Percentiles rank a stretch among this genome's conserved stretches.
Conservation (phyloP, 1,140 invertebrate genomes). For the Drosophila sproati region DNA sequence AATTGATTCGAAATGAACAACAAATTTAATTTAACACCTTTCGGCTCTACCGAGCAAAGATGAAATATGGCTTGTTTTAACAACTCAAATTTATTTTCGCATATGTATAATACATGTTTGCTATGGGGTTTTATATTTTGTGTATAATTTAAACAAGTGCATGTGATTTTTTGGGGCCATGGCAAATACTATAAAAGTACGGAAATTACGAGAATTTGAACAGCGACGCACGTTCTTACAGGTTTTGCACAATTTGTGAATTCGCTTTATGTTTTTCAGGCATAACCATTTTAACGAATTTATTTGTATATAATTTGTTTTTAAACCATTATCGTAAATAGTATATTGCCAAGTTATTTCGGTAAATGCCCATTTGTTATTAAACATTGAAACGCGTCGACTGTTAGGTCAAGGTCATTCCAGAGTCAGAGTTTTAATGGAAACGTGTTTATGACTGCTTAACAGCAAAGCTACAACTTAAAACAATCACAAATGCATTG, state of each 20-base stretch:
- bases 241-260: constrained; percentile 25
- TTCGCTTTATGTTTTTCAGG: constrained; percentile 4
- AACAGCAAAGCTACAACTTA: not conserved
- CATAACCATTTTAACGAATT: constrained; percentile 16
- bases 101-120: constrained; percentile 17
- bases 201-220: constrained; percentile 34
- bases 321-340: constrained; percentile 32
- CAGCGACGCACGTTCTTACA: constrained; percentile 36
- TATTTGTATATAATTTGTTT: constrained; percentile 4
- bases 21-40: too few relatives aligned
- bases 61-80: too few relatives aligned
- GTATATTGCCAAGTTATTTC: constrained; percentile 13
- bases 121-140: constrained; percentile 7
- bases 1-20: too few relatives aligned
- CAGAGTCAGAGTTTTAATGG: constrained; percentile 9
- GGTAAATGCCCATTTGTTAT: constrained; percentile 32
- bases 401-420: constrained; percentile 61
- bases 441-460: constrained; percentile 66
- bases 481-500: not conserved
- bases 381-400: constrained; percentile 17
- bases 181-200: constrained; percentile 47
- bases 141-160: constrained; percentile 44
- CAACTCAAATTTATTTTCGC: constrained; percentile 17
- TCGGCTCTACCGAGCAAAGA: too few relatives aligned
- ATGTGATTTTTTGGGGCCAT: constrained; percentile 52